Base-by-base conservation (phyloP, 2,888 invertebrate species). In the Gisinianus flammeolus region DNA sequence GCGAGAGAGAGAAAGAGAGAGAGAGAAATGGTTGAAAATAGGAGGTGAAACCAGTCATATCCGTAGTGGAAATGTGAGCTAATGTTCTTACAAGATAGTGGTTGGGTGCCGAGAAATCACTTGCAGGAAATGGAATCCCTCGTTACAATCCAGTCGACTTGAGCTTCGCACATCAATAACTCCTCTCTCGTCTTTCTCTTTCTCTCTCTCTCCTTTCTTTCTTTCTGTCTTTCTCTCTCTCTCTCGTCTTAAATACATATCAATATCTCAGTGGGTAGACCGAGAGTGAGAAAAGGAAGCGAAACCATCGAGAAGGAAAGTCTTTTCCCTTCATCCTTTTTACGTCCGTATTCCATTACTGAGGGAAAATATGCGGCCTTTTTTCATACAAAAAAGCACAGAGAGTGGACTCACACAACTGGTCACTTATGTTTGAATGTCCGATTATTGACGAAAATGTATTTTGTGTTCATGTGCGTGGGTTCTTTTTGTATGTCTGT, bases 11-110 rank as follows among this genome's bases (percentile, higher is more conserved):
- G 72, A 33, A 56, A 24, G 62, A 35, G 71, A 69, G 64, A 44
- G 73, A 22, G 56, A 31, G 71, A 52, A 66, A 66, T 74, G 74
- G 74, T 16, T 62, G 66, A 66, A 66, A 74, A 74, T 79, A 80
- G 82, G 81, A 83, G 84, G 84, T 84, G 84, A 83, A 82, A 82
- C 80, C 76, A 83, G 84, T 81, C 79, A 83, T 84, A 82, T 84
- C 84, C 84, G 82, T 77, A 77, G 79, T 82, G 82, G 83, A 82
- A 83, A 82, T 81, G 80, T 80, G 81, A 83, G 83, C 83, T 84
- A 83, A 84, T 84, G 83, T 82, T 82, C 80, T 79, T 78, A 81
- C 76, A 79, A 79, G 80, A 79, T 79, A 80, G 77, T 78, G 79
- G 71, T 54, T 52, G 74, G 54, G 67, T 52, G 74, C 70, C 62